Conservation (phyloP, 1,140 invertebrate genomes). For the Drosophila pachea region DNA sequence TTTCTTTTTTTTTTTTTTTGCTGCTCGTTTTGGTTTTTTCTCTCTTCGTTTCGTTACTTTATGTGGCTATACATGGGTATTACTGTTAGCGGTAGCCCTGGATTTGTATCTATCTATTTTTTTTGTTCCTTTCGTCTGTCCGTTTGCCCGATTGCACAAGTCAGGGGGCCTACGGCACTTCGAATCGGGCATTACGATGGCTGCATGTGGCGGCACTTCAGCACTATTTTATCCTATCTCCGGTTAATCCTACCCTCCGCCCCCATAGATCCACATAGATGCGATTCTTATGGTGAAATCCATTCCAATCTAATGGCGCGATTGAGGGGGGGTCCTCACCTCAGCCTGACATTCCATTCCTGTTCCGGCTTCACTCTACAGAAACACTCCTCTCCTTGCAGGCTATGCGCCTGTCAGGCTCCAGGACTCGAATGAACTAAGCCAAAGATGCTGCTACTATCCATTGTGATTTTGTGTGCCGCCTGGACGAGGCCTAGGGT, state of each 20-base stretch:
- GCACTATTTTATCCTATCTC: too few species aligned
- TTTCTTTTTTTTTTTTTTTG: constrained; percentile 55
- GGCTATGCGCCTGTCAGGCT: constrained; percentile 45
- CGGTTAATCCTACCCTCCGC: too few species aligned
- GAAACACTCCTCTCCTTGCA: neutral
- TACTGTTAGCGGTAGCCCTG: constrained; percentile 30
- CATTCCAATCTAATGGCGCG: too few species aligned
- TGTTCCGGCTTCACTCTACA: too few species aligned
- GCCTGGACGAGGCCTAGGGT: constrained; percentile 22
- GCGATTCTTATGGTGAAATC: too few species aligned
- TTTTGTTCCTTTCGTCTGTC: constrained; percentile 31
- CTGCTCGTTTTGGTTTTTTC: constrained; percentile 1
- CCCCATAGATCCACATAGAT: neutral
- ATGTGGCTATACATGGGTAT: constrained; percentile 22
- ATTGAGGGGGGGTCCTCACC: too few species aligned
- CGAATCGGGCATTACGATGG: constrained; percentile 38
- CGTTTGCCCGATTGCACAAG: constrained; percentile 62
- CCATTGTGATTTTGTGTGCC: constrained; percentile 40
- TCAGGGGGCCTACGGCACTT: too few species aligned
- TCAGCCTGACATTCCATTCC: too few species aligned
- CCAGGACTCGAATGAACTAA: constrained; percentile 4
- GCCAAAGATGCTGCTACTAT: constrained; percentile 34
- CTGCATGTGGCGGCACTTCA: too few species aligned
- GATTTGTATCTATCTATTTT: constrained; percentile 46
- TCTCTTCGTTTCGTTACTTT: constrained; percentile 55